Percentiles rank a stretch among this genome's conserved stretches.
Evolutionary conservation across 2,888 invertebrate species (phyloP).

Genomic region (Nymphalis c-album): DNA sequence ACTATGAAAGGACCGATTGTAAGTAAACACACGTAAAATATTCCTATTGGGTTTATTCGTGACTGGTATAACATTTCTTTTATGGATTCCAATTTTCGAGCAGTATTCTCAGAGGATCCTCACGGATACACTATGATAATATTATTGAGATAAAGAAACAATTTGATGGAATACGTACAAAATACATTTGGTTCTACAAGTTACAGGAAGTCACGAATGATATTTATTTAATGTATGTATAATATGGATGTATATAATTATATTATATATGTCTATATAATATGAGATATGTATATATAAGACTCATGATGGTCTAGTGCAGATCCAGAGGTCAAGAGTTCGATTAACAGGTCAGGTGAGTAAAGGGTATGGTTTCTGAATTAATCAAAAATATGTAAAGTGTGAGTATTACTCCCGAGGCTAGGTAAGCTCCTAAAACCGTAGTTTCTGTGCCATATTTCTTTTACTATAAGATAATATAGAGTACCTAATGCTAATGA

Average conservation of each 20-base stretch:
- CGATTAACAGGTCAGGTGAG: too few species aligned
- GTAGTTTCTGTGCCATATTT: too few species aligned
- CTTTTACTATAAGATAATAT: too few species aligned
- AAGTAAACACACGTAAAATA: slow-evolving; percentile 45
- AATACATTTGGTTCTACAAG: slow-evolving; percentile 10
- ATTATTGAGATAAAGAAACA: slow-evolving; percentile 33
- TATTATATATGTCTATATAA: too few species aligned
- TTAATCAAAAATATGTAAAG: too few species aligned
- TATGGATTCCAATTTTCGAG: slow-evolving; percentile 41
- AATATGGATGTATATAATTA: neutral
- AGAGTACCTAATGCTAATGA: too few species aligned
- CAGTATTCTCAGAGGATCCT: slow-evolving; percentile 39
- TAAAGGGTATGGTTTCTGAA: too few species aligned
- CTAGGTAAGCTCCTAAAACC: too few species aligned
- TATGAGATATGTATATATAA: too few species aligned
- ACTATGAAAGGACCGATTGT: slow-evolving; percentile 40
- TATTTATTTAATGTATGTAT: slow-evolving; percentile 2
- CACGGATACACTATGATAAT: slow-evolving; percentile 35
- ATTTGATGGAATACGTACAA: slow-evolving; percentile 29
- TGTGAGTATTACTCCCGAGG: too few species aligned
- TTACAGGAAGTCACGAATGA: neutral
- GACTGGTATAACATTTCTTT: slow-evolving; percentile 41
- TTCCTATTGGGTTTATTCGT: slow-evolving; percentile 41
- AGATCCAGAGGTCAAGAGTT: too few species aligned
- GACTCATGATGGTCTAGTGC: too few species aligned